Base-by-base conservation (phyloP, 1,140 invertebrate species). In the Drosophila varians region DNA sequence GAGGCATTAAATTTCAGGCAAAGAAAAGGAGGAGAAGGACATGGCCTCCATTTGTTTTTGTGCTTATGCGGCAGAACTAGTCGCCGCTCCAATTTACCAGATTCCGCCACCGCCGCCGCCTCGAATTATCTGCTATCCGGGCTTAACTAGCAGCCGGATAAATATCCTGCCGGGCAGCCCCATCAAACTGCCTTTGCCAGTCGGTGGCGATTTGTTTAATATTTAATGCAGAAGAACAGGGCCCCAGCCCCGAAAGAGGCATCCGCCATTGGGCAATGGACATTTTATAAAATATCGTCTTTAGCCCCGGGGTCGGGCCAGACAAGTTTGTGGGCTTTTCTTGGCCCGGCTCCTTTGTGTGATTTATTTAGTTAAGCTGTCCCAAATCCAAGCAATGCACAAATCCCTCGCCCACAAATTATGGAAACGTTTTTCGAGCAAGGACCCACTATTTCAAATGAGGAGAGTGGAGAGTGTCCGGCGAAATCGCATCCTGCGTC, bases 321-420 rank as follows among this genome's bases (percentile, higher is more conserved):
- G 42, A 74, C 64, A 68, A 68, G 58, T 76, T 76, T 73, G 53
- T 58, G 53, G 56, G 46, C 73, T 54, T 74, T 56, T 42, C 47
- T 49, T 42, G 57, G 42, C 34, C 34, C 23, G 28, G 14, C 60
- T 56, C 43, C 52, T 78, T 79, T 73, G 68, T 72, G 82, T 86
- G 82, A 87, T 87, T 87, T 87, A 87, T 87, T 87, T 82, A 43
- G 69, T 58, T 82, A 82, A 87, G 82, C 82, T 77, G 77, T 87
- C 68, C 51, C 60, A 87, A 74, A 82, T 71, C 77, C 78, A 60
- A 57, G 53, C 77, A 70, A 69, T 77, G 62, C 78, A 64, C 58
- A 82, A 82, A 82, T 77, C 73, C 60, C 60, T 77, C 45, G 61
- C 73, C 60, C 68, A 87, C 82, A 86, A 87, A 71, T 80, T 82